Conservation (phyloP, 1,140 invertebrate species). For the Heliconius nattereri region DNA sequence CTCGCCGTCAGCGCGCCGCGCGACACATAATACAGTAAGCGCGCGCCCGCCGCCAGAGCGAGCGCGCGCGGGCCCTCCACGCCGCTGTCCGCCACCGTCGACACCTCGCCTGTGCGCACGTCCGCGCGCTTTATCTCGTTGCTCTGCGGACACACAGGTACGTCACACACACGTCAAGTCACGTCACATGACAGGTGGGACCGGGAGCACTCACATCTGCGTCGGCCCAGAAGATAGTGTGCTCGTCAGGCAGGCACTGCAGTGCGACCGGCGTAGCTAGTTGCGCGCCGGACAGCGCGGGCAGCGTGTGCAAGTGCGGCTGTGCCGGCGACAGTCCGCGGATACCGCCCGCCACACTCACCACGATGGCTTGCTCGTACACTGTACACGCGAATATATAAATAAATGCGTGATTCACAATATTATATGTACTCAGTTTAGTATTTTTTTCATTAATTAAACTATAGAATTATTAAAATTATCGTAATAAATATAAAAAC, state of each 20-base stretch:
- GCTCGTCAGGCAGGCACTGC: conserved; percentile 85
- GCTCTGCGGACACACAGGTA: conserved; percentile 50
- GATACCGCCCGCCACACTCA: conserved; percentile 89
- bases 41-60: conserved; percentile 88
- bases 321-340: conserved; percentile 90
- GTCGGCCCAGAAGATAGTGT: conserved; percentile 91
- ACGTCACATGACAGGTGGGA: no score
- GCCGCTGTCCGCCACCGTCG: conserved; percentile 89
- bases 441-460: no score
- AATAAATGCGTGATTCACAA: background rate
- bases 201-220: conserved; percentile 75
- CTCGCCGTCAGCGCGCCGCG: conserved; percentile 83
- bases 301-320: conserved; percentile 89
- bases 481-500: no score
- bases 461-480: no score
- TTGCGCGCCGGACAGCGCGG: conserved; percentile 86
- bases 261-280: conserved; percentile 85
- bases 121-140: conserved; percentile 88
- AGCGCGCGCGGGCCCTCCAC: conserved; percentile 83
- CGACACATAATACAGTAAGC: conserved; percentile 84
- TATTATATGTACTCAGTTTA: background rate
- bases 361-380: conserved; percentile 89
- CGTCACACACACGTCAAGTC: no score
- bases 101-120: conserved; percentile 81
- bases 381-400: conserved; percentile 65